Percentiles rank a stretch among this genome's conserved stretches.
phyloP scores from a whole-genome alignment of 92 coral and sea anemone genomes.

The Palythoa grandiflora region DNA sequence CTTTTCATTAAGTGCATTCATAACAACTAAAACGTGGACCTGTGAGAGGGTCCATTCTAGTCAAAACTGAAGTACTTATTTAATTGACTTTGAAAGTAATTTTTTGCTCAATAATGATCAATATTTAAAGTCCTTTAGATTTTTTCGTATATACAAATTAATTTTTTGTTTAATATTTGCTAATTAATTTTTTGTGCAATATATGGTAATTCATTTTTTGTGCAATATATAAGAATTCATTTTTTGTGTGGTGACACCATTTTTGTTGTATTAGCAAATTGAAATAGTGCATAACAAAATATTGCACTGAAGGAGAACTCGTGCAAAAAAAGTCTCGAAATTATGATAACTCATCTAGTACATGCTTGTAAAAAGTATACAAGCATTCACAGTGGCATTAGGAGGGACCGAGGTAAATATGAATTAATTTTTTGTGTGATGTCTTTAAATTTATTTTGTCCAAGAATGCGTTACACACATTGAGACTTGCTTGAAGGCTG shows the following conservation, averaged over 20 bases:
- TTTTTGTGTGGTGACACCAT: neutral
- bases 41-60: neutral
- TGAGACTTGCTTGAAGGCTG: slow-evolving; percentile 15
- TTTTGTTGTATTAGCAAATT: neutral
- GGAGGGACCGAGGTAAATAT: neutral
- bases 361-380: too few relatives aligned
- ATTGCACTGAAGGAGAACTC: too few relatives aligned
- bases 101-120: slow-evolving; percentile 13
- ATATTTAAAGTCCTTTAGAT: slow-evolving; percentile 13
- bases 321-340: neutral
- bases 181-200: neutral
- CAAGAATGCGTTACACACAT: slow-evolving; percentile 9
- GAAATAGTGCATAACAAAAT: too few relatives aligned
- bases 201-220: neutral
- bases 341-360: too few relatives aligned
- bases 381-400: too few relatives aligned
- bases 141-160: slow-evolving; percentile 1
- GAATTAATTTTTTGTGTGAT: slow-evolving; percentile 22
- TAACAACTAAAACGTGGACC: too few relatives aligned
- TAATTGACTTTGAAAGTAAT: slow-evolving; percentile 4
- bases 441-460: slow-evolving; percentile 26
- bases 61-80: slow-evolving; percentile 48
- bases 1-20: too few relatives aligned
- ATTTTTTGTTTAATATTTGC: neutral
- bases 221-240: neutral